These are phyloP conservation scores for Amphipyra tragopoginis DNA, from an alignment of 2,888 invertebrate genomes.

Conservation along the genomic window DNA sequence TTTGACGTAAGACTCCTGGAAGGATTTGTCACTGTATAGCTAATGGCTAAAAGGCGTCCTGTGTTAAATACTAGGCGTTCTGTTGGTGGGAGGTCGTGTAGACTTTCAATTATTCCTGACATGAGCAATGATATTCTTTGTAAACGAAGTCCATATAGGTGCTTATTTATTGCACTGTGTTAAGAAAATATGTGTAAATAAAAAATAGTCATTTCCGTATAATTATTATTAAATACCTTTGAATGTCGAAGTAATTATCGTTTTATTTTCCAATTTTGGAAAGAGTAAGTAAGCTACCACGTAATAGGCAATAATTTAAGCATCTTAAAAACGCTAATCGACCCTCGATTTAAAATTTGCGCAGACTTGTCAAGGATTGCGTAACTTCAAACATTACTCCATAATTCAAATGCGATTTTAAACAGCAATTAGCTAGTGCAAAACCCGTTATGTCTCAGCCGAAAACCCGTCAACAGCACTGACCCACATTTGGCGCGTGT, in stretches of 20 bases:
- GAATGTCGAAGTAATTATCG: too few relatives aligned
- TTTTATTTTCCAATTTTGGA: too few relatives aligned
- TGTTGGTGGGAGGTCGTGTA: neutral
- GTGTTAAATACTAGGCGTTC: neutral
- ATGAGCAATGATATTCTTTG: neutral
- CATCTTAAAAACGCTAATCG: constrained; percentile 19
- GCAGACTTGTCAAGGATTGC: constrained; percentile 18
- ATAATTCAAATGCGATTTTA: constrained; percentile 45
- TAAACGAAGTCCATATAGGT: neutral
- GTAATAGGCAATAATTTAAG: neutral
- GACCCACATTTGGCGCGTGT: constrained; percentile 63
- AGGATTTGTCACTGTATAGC: constrained; percentile 18
- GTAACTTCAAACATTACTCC: constrained; percentile 33
- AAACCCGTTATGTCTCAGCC: constrained; percentile 58
- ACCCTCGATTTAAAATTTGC: constrained; percentile 12
- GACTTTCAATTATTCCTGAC: neutral
- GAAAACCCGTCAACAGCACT: constrained; percentile 49
- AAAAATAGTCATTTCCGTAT: too few relatives aligned
- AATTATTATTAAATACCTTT: too few relatives aligned
- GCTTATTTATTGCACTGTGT: too few relatives aligned
- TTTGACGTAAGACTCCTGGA: constrained; percentile 59
- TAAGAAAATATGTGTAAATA: too few relatives aligned
- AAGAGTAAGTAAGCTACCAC: neutral
- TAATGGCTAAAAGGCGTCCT: constrained; percentile 12
- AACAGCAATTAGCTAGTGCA: constrained; percentile 48